A percentile compares a stretch with the other conserved stretches of the same genome.
Evolutionary conservation across 2,797 vertebrate species (phyloP).

Genomic region (Crax fasciolata): DNA sequence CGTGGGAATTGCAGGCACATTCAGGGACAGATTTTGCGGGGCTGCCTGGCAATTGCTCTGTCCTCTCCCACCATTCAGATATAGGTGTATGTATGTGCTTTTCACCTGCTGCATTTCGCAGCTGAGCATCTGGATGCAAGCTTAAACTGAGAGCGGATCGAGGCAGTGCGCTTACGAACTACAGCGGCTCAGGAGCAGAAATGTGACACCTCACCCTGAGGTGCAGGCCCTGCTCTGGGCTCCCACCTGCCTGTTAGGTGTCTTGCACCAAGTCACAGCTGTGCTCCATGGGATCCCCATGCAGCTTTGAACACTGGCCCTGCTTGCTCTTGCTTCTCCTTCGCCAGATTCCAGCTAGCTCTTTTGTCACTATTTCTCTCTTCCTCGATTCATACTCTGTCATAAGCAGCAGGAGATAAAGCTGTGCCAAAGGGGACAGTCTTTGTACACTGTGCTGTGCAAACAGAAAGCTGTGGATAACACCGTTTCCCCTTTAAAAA

Average conservation of each 20-base stretch:
- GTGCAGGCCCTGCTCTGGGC: not conserved
- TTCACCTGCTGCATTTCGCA: not conserved
- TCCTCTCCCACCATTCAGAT: not conserved
- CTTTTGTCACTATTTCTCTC: not conserved
- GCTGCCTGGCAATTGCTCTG: not conserved
- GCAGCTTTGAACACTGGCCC: not conserved
- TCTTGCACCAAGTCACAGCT: not conserved
- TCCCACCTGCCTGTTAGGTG: not conserved
- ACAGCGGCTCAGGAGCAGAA: not conserved
- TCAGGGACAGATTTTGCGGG: not conserved
- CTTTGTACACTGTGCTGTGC: not conserved
- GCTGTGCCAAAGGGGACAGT: not conserved
- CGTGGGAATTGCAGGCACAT: not conserved
- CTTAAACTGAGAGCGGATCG: not conserved
- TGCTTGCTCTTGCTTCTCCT: not conserved
- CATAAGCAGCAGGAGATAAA: not conserved
- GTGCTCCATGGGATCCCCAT: accelerated
- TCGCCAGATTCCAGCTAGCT: not conserved
- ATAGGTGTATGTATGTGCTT: not conserved
- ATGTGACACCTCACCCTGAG: not conserved
- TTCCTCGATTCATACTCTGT: not conserved
- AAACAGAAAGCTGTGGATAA: not conserved
- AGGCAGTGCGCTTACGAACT: not conserved
- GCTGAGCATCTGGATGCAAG: not conserved
- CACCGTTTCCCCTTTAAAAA: not conserved